Evolutionary conservation across 2,888 invertebrate species (phyloP).

Genomic region (Eutolmus rufibarbis): DNA sequence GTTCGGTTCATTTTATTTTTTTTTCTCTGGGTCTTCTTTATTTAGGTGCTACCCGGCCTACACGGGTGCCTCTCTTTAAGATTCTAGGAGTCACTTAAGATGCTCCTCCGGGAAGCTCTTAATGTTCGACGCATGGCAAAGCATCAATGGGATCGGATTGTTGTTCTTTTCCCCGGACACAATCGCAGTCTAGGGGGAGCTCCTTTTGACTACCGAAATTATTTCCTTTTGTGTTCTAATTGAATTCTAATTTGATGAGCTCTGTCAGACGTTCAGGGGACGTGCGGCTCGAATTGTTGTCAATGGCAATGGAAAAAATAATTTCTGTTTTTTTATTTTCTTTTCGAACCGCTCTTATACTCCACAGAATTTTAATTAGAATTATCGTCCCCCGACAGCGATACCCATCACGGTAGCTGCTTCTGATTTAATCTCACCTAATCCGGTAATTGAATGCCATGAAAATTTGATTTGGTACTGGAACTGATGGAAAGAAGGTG

Average conservation of each 20-base stretch:
- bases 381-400: not conserved
- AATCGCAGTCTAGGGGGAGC: not conserved
- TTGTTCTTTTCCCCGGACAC: not conserved
- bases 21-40: not conserved
- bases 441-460: conserved; percentile 13
- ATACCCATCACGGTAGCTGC: conserved; percentile 9
- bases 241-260: conserved; percentile 46
- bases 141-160: not conserved
- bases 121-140: not conserved
- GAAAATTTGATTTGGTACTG: not conserved
- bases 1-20: too few relatives aligned
- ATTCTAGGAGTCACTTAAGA: not conserved
- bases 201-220: conserved; percentile 43
- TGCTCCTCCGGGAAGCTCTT: not conserved
- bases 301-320: not conserved
- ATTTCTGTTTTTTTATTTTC: not conserved
- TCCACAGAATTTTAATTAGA: conserved; percentile 23
- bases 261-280: conserved; percentile 27
- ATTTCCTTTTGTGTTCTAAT: conserved; percentile 46
- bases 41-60: not conserved
- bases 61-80: not conserved
- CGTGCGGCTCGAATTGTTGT: conserved; percentile 7
- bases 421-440: conserved; percentile 17
- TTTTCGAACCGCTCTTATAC: not conserved
- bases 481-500: not conserved